Evolutionary conservation across 2,113 vertebrate genomes (phyloP), one percentile per base, ranked within the genome.

Genomic region (Vulpes lagopus): DNA sequence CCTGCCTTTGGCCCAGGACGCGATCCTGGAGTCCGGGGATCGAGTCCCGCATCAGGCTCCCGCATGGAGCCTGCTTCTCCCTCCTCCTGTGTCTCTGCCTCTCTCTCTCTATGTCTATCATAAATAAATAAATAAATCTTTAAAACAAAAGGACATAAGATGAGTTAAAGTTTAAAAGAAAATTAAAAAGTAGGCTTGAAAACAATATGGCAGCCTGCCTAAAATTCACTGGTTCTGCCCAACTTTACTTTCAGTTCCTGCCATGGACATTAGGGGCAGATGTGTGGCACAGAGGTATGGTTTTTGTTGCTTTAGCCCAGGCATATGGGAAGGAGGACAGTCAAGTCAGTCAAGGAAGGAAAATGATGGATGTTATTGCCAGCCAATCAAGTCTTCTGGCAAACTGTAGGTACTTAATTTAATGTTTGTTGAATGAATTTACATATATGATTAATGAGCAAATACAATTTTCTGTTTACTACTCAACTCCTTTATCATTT

Each of bases 401-500:
- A 62, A 11, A 57, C 4, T 57, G 19, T 30, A 60, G 53, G 11
- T 23, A 59, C 16, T 83, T 71, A 35, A 67, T 74, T 87, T 65
- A 35, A 60, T 74, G 38, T 78, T 92, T 91, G 9, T 19, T 94
- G 89, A 78, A 78, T 79, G 11, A 73, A 65, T 85, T 55, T 87
- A 32, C 27, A 55, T 25, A 62, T 71, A 55, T 79, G 74, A 86
- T 71, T 64, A 65, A 83, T 60, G 27, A 96, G 14, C 23, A 30
- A 89, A 7, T 91, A 32, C 17, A 89, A 6, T 38, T 82, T 78
- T 92, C 16, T 35, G 8, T 67, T 87, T 88, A 62, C 27, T 74
- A 6, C 25, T 83, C 22, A 60, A 55, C 14, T 71, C n/a, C 92
- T 16, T 71, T 62, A 30, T 79, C 14, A 20, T 73, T 71, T 57